phyloP scores from a whole-genome alignment of 2,113 vertebrate species.

The Muntiacus reevesi region DNA sequence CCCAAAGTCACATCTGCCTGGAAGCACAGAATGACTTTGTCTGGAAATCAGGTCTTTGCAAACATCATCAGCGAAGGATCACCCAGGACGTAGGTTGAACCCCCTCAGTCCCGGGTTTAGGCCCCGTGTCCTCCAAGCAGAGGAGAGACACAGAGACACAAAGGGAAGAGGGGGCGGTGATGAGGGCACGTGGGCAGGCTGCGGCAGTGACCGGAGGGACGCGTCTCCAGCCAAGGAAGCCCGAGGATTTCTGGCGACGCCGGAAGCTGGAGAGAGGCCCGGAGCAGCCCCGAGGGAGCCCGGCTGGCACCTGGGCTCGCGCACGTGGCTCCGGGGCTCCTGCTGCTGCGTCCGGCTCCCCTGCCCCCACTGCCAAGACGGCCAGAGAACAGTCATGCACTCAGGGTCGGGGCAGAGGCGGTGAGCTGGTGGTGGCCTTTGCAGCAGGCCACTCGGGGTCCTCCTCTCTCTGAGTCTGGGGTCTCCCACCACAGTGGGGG shows the following conservation, averaged over 20 bases:
- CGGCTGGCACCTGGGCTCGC: fast-evolving
- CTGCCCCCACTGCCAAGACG: not conserved
- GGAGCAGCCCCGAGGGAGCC: not conserved
- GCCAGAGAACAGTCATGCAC: too few species aligned
- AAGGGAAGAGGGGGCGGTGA: not conserved
- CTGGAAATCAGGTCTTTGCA: not conserved
- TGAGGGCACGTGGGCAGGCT: fast-evolving
- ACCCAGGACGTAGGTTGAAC: not conserved
- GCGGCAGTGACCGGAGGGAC: fast-evolving
- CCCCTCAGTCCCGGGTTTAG: not conserved
- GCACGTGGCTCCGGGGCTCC: fast-evolving
- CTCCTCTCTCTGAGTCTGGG: not conserved
- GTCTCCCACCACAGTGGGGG: not conserved
- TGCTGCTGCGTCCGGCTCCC: not conserved
- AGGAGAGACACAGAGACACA: not conserved
- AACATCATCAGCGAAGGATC: not conserved
- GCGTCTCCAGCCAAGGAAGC: fast-evolving
- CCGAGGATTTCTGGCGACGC: not conserved
- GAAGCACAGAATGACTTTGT: not conserved
- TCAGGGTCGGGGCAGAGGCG: fast-evolving
- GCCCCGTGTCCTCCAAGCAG: fast-evolving
- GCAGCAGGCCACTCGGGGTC: not conserved
- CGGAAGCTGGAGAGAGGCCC: not conserved
- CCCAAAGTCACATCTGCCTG: fast-evolving
- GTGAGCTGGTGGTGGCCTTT: not conserved